Conservation (phyloP, 2,888 invertebrate species). For the Caenorhabditis macrosperma region DNA sequence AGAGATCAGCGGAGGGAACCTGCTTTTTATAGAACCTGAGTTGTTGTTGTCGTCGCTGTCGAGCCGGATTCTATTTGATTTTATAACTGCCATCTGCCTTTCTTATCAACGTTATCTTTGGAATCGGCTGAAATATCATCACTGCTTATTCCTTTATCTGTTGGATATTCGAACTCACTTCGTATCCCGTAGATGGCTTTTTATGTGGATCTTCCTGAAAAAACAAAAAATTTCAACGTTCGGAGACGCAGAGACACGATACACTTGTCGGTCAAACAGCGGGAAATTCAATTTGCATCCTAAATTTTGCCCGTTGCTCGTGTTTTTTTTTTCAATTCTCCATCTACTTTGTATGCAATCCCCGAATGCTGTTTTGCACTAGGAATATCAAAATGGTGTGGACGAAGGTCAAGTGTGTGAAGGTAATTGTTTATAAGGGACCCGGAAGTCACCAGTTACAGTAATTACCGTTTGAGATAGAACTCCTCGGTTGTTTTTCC, state of each 20-base stretch:
- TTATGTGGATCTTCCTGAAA: background rate
- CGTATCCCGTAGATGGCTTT: background rate
- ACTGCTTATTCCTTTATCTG: background rate
- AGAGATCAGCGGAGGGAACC: too few relatives aligned
- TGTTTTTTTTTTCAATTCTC: background rate
- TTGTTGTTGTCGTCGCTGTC: too few relatives aligned
- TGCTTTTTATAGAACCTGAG: too few relatives aligned
- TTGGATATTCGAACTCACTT: too few relatives aligned
- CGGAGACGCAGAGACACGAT: background rate
- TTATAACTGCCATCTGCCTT: background rate
- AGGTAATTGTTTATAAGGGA: too few relatives aligned
- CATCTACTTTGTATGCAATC: conserved; percentile 16
- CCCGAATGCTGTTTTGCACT: background rate
- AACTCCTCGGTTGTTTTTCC: conserved; percentile 1
- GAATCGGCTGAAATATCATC: background rate
- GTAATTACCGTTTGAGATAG: conserved; percentile 11
- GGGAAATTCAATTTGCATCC: conserved; percentile 19
- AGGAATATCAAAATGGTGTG: background rate
- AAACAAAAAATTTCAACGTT: background rate
- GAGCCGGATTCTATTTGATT: background rate
- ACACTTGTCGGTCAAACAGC: conserved; percentile 3
- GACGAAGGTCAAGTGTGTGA: too few relatives aligned
- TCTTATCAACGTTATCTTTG: background rate
- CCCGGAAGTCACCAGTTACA: too few relatives aligned
- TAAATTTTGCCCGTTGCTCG: background rate